Evolutionary conservation across 2,797 vertebrate species (phyloP), one percentile per base, ranked within the genome.

Genomic region (Macropodus opercularis): DNA sequence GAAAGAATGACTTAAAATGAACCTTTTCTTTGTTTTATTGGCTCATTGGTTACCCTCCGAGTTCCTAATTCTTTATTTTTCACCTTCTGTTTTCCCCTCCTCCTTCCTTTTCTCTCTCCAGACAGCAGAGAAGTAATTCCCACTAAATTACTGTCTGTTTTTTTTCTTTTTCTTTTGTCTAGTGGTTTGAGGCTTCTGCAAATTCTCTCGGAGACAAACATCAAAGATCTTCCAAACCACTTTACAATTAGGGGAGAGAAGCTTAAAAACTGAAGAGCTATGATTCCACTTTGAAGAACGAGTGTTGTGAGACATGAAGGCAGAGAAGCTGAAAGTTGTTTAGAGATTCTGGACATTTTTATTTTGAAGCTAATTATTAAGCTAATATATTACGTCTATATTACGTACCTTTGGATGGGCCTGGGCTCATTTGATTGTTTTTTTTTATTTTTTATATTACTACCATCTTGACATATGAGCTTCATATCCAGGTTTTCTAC

Each of bases 181-280:
- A 11, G 70, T 58, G 84, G 81, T 83, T 87, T 81, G 80, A 76
- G 75, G 83, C 38, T 68, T 79, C 61, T 12, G 10, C 36, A 12
- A 74, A 82, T 73, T 82, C 80, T 86, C 76, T 56, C 43, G 32
- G 79, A 89, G 76, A 81, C 81, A 84, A 87, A 89, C 87, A 90
- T 90, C 84, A 90, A 87, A 89, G 83, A 75, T 85, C 59, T 55
- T 79, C 72, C 68, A 84, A 87, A 81, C 71, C 73, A 83, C 83
- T 89, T 84, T 73, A 80, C 80, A 86, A 87, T 89, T 89, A 89
- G 66, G 72, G 50, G 26, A 21, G 47, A 80, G 55, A 57, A 23
- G 60, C 75, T 81, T 75, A 85, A 77, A 86, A 80, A 79, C 67
- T 19, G 69, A 80, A 69, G 46, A 86, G 72, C 47, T 58, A 32